Base-by-base conservation (phyloP, 2,797 vertebrate genomes). In the Rhinogobio ventralis region DNA sequence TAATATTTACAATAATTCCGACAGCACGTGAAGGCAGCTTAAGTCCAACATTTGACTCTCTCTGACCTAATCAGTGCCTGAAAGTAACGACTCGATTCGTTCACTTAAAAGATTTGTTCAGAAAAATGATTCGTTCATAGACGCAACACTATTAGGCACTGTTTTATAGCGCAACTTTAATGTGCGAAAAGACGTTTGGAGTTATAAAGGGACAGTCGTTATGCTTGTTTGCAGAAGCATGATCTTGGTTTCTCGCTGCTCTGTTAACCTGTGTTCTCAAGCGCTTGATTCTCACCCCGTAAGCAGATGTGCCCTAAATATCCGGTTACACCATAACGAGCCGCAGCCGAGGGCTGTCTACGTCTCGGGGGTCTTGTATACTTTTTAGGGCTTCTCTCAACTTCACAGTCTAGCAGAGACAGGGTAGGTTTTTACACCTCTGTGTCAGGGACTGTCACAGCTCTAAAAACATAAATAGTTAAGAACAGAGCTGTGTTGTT, bases 231-330 rank as follows among this genome's bases (percentile, higher is more conserved):
- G 87, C 5, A 76, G 68, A 66, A 4, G 17, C 46, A 20, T 36
- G 53, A 14, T 17, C 36, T 28, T 9, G 15, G 19, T 68, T 81
- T 77, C 81, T 69, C 87, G 84, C 67, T 13, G 71, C 87, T 80
- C 55, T 79, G 76, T 64, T 83, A 66, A 83, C 39, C 82, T 71
- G 91, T 90, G 86, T 90, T 86, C 71, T 75, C 81, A 17, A 42
- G 68, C 7, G 55, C 25, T 73, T 73, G 81, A 83, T 88, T 81
- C 83, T 45, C 89, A 64, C 87, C 91, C 91, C 45, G 87, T 60
- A 79, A 92, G 86, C 92, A 93, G 91, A 93, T 93, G 90, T 93
- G 93, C 93, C 92, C 94, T 92, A 92, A 92, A 90, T 91, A 90
- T 94, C 93, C 91, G 84, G 89, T 91, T 91, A 87, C 60, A 73